phyloP scores from a whole-genome alignment of 2,888 invertebrate genomes.

The Archaeoteleia sp. region DNA sequence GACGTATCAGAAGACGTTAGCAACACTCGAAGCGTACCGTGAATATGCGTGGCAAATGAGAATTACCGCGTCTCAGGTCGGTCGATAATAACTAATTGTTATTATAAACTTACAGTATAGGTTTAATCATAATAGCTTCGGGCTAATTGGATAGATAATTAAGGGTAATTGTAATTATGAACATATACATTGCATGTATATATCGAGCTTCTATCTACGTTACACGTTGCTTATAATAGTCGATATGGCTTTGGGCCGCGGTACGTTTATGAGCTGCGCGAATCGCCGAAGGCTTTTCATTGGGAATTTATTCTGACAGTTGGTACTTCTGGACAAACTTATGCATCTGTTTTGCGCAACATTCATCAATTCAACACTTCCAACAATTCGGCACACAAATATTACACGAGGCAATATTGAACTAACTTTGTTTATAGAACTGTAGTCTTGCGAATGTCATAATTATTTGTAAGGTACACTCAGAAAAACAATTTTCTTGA shows the following conservation, averaged over 20 bases:
- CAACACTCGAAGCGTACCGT: constrained; percentile 47
- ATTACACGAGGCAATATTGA: no score
- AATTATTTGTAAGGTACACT: constrained; percentile 1
- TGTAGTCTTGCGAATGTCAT: no score
- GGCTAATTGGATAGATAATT: constrained; percentile 75
- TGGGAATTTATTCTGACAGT: constrained; percentile 56
- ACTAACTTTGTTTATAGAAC: no score
- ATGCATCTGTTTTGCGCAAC: constrained; percentile 5
- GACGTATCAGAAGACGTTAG: constrained; percentile 31
- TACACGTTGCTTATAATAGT: constrained; percentile 67
- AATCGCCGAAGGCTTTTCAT: constrained; percentile 66
- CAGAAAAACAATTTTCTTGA: no score
- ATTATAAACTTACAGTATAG: constrained; percentile 75
- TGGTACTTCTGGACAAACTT: constrained; percentile 29
- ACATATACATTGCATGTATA: constrained; percentile 67
- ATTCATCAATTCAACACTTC: neutral
- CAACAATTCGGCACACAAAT: neutral
- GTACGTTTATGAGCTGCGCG: constrained; percentile 63
- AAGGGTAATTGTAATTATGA: constrained; percentile 75
- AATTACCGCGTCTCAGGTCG: constrained; percentile 66
- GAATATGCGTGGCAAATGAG: constrained; percentile 63
- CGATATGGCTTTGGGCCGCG: constrained; percentile 71
- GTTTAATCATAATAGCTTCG: constrained; percentile 74
- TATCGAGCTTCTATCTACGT: constrained; percentile 60
- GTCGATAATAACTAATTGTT: constrained; percentile 74